These are phyloP conservation scores for Drepanosiphum platanoidis DNA, from an alignment of 2,888 invertebrate species.

Conservation along the genomic window DNA sequence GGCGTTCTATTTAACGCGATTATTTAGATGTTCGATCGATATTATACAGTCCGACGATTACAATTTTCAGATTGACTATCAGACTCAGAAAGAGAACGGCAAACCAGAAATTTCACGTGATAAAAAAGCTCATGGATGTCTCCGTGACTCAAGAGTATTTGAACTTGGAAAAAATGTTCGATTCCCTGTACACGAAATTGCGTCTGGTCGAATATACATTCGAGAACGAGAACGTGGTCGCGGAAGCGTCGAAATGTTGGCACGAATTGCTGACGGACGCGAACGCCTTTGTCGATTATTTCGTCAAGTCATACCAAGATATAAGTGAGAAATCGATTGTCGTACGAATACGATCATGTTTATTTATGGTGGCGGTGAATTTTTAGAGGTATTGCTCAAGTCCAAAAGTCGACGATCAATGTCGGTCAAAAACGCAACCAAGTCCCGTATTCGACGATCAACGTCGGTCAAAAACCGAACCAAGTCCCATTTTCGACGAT, in stretches of 20 bases:
- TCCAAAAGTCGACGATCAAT: not conserved
- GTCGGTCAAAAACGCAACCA: constrained; percentile 6
- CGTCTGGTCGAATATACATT: not conserved
- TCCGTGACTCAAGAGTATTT: not conserved
- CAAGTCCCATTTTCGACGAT: not conserved
- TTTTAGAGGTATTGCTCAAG: constrained; percentile 20
- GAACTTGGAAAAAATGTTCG: constrained; percentile 20
- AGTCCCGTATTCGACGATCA: not conserved
- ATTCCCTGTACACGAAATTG: not conserved
- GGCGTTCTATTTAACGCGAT: not conserved
- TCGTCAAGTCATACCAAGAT: not conserved
- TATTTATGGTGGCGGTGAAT: too few species aligned
- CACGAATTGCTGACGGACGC: not conserved
- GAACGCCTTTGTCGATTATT: not conserved
- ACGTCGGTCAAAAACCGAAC: constrained; percentile 10
- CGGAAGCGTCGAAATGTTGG: constrained; percentile 34
- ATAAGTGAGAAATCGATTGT: constrained; percentile 10
- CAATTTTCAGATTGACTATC: not conserved
- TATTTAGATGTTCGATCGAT: too few species aligned
- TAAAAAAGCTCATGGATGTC: not conserved
- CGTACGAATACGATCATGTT: too few species aligned
- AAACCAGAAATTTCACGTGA: not conserved
- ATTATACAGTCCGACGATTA: not conserved
- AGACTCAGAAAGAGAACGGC: not conserved
- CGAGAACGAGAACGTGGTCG: not conserved